Base-by-base conservation (phyloP, 2,113 vertebrate genomes). In the Seriola quinqueradiata region DNA sequence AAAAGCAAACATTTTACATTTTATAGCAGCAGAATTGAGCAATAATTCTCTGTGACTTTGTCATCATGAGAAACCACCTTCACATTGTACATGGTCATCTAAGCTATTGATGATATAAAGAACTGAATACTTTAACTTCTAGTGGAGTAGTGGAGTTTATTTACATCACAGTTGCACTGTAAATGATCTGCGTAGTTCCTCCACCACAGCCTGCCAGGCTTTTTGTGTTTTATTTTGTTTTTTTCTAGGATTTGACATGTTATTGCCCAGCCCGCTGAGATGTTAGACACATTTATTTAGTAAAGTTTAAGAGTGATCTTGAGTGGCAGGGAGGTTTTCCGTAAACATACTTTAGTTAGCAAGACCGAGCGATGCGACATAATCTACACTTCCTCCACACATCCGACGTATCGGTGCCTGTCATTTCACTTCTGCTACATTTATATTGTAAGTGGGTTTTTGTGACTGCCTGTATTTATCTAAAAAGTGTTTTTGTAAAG, bases 231-330 rank as follows among this genome's bases (percentile, higher is more conserved):
- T 8, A 7, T 5, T 38, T 5, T 38, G 38, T 1, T 10, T 6
- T 54, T 69, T 54, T 16, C 3, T 1, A 19, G 54, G 25, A n/a
- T 63, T 28, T 63, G 48, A 65, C 46, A 48, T 48, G 46, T 50
- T 48, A 1, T 50, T 50, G 16, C 17, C 9, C 28, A 36, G 17
- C 16, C 40, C 7, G 28, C 66, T 60, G 59, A 67, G 57, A 57
- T 28, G 70, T 74, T 10, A 4, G 48, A 34, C 4, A 1, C 55
- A 61, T 78, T 55, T 28, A 55, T 17, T 44, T 52, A 60, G 28
- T 59, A 28, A 61, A 67, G 52, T 61, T 34, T 46, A 17, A 75
- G 32, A 75, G 34, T 65, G 59, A 44, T n/a, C 68, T 75, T 84
- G 66, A 70, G 11, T 66, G 66, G 59, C 81, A 54, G 71, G 19